These are phyloP conservation scores for Drosophila testacea DNA, from an alignment of 2,888 invertebrate genomes.

Conservation along the genomic window DNA sequence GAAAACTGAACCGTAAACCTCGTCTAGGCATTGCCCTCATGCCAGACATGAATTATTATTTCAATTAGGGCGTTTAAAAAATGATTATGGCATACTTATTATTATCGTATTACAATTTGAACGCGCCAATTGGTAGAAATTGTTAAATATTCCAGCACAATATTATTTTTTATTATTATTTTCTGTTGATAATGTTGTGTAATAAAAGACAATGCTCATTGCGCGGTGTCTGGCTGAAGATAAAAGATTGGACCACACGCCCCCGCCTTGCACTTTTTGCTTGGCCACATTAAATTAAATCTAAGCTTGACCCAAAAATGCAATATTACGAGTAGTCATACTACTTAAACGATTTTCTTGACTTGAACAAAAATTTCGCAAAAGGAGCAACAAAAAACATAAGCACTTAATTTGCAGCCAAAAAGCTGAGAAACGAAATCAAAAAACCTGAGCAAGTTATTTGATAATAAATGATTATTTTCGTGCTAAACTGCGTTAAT, in stretches of 20 bases:
- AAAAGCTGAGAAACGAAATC: slow-evolving; percentile 19
- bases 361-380: slow-evolving; percentile 54
- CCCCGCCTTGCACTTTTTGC: slow-evolving; percentile 40
- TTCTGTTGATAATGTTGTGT: slow-evolving; percentile 69
- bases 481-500: slow-evolving; percentile 77
- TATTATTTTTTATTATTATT: slow-evolving; percentile 63
- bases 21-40: slow-evolving; percentile 45
- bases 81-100: slow-evolving; percentile 77
- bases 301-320: slow-evolving; percentile 76
- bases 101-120: slow-evolving; percentile 70
- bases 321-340: slow-evolving; percentile 11
- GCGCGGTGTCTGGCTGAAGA: slow-evolving; percentile 23
- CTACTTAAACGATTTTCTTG: slow-evolving; percentile 46
- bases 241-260: slow-evolving; percentile 49
- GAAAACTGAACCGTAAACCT: slow-evolving; percentile 3
- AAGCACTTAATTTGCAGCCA: slow-evolving; percentile 74
- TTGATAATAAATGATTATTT: slow-evolving; percentile 80
- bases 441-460: slow-evolving; percentile 34
- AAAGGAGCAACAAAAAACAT: slow-evolving; percentile 40
- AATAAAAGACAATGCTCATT: slow-evolving; percentile 72
- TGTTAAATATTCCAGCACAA: slow-evolving; percentile 53
- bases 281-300: slow-evolving; percentile 67
- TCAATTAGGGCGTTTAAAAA: slow-evolving; percentile 78
- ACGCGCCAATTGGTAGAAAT: slow-evolving; percentile 52
- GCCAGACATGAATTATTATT: slow-evolving; percentile 70